Evolutionary conservation across 2,888 invertebrate species (phyloP).

Genomic region (Himalopsyche kuldschensis): DNA sequence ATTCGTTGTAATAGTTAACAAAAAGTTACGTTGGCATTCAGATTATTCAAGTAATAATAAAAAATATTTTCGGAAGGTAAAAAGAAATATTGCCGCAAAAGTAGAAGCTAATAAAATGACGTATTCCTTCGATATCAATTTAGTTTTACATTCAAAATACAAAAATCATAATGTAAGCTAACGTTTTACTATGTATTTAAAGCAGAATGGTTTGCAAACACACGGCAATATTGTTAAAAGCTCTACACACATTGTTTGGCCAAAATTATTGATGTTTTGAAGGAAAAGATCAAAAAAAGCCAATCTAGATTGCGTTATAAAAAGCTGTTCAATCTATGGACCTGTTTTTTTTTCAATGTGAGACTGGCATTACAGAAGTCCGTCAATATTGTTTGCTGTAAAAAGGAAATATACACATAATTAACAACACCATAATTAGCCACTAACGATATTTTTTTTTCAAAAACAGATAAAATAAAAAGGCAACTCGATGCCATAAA

Average conservation of each 20-base stretch:
- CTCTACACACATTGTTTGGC: not conserved
- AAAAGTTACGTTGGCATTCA: no score
- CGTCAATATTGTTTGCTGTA: constrained; percentile 38
- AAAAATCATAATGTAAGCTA: not conserved
- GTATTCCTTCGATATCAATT: no score
- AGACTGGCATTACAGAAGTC: constrained; percentile 24
- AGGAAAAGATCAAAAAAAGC: not conserved
- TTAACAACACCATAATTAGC: constrained; percentile 4
- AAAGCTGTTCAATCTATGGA: constrained; percentile 33
- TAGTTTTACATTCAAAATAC: no score
- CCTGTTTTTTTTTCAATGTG: constrained; percentile 25
- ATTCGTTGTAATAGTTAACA: no score
- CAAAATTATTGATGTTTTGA: not conserved
- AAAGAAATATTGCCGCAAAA: no score
- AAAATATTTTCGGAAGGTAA: no score
- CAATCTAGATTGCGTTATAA: not conserved
- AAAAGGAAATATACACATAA: constrained; percentile 35
- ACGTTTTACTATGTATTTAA: not conserved
- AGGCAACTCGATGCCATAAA: no score
- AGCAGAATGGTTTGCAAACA: not conserved
- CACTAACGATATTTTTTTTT: not conserved
- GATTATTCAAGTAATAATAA: no score
- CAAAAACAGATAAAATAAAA: no score
- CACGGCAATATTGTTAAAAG: not conserved
- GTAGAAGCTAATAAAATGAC: no score